Percentiles rank a stretch among this genome's conserved stretches.
phyloP scores from a whole-genome alignment of 2,113 vertebrate genomes.

The Mirza zaza region DNA sequence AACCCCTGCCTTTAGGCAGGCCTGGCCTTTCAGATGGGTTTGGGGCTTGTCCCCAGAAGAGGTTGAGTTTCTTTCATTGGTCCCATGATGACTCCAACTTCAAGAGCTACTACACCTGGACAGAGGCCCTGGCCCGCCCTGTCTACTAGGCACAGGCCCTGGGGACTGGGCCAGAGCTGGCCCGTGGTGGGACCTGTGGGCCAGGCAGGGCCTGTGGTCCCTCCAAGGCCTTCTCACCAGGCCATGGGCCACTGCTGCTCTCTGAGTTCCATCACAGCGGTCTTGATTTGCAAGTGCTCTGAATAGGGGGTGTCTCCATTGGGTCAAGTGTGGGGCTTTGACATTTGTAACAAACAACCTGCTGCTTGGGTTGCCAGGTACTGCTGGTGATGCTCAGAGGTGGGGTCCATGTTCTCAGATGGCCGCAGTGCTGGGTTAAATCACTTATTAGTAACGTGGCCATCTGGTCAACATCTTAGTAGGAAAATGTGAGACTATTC shows the following conservation, averaged over 20 bases:
- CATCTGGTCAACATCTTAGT: background rate
- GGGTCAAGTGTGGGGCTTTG: background rate
- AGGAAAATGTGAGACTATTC: background rate
- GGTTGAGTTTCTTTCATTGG: background rate
- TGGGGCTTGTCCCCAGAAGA: background rate
- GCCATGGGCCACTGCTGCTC: background rate
- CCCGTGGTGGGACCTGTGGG: accelerated
- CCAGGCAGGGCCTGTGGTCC: accelerated
- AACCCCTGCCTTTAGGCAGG: background rate
- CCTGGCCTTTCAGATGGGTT: background rate
- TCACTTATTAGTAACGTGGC: background rate
- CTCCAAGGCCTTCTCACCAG: background rate
- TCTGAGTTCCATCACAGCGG: accelerated
- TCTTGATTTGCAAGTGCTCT: background rate
- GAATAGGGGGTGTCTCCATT: background rate
- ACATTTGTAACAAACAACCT: background rate
- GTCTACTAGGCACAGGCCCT: accelerated
- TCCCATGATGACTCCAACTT: background rate
- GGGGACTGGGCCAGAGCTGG: background rate
- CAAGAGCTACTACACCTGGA: background rate
- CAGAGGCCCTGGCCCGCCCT: background rate
- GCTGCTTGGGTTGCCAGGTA: background rate
- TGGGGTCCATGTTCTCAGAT: accelerated
- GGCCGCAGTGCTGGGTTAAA: background rate
- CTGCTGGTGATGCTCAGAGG: background rate